Evolutionary conservation across 30 jellyfish, hydroid and myxozoan genomes (phyloP).

Genomic region (Aurelia aurita complex sp. Pacific): DNA sequence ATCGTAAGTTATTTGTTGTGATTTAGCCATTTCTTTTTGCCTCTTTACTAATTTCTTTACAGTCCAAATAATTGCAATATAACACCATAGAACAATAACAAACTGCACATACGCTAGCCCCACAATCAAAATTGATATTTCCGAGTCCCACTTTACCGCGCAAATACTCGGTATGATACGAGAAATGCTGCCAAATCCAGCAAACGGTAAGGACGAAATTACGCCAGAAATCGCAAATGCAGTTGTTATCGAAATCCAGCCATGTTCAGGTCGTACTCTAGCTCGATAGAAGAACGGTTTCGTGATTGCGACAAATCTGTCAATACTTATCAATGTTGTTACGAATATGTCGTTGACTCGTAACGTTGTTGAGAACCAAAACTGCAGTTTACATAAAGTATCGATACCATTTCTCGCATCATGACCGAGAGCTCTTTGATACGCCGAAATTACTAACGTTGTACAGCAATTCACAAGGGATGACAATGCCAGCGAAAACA

Average conservation of each 20-base stretch:
- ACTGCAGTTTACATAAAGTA: constrained; percentile 28
- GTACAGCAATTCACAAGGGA: constrained; percentile 27
- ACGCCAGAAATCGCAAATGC: constrained; percentile 23
- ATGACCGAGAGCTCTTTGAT: constrained; percentile 32
- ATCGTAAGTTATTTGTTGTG: constrained; percentile 65
- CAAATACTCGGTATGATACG: constrained; percentile 42
- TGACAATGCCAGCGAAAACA: constrained; percentile 40
- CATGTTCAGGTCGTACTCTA: constrained; percentile 28
- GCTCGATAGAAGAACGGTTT: constrained; percentile 54
- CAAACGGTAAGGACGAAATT: constrained; percentile 41
- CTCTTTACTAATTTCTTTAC: constrained; percentile 56
- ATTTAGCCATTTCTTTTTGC: constrained; percentile 77
- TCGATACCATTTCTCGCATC: constrained; percentile 27
- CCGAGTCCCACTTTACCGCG: constrained; percentile 55
- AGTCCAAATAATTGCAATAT: constrained; percentile 53
- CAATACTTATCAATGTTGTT: constrained; percentile 56
- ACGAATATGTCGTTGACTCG: constrained; percentile 36
- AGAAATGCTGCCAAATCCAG: constrained; percentile 56
- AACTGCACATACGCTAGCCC: constrained; percentile 72
- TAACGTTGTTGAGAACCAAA: constrained; percentile 48
- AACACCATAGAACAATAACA: constrained; percentile 63
- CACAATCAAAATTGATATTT: constrained; percentile 37
- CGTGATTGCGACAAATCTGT: constrained; percentile 47
- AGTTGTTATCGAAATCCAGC: constrained; percentile 10
- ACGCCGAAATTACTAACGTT: constrained; percentile 10